Evolutionary conservation across 2,113 vertebrate genomes (phyloP), one percentile per base, ranked within the genome.

Genomic region (Nothobranchius furzeri): DNA sequence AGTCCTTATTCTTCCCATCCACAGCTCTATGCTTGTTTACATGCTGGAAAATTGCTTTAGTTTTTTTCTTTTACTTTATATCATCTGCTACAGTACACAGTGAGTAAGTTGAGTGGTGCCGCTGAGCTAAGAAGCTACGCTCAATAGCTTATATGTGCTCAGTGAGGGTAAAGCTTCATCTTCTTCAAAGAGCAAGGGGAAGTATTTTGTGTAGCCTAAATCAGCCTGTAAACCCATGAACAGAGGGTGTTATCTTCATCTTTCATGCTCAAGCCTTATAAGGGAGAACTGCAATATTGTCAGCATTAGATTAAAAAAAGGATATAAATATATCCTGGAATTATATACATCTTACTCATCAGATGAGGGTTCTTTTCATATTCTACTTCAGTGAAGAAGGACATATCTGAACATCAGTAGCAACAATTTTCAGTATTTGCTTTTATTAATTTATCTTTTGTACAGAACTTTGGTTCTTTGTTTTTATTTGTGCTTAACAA

Each of bases 21-120:
- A 63, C 65, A 53, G 51, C 15, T 50, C 43, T 20, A 13, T 36
- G 60, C 64, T 56, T 54, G 50, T 43, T 79, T 59, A 71, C 69
- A 52, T 42, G 11, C 61, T 63, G 68, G 53, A 73, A 73, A 81
- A 81, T 67, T 50, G 69, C 59, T 60, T 12, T 46, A 71, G 53
- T 43, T 58, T 40, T 49, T 49, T 75, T 57, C 69, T 13, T 63
- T 58, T 45, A 30, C 35, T 65, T 80, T 78, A 54, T 48, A 70
- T 73, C 72, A 74, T 69, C 68, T 65, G 63, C 59, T 42, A 64
- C 59, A 68, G 12, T 43, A 45, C 70, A 60, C 59, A 58, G 11
- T n/a, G 4, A 58, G 68, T 60, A 35, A 50, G 61, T 72, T 57
- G 40, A 14, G 25, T 35, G 50, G 45, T 48, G 57, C 57, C 2